Base-by-base conservation (phyloP, 2,888 invertebrate species). In the Lasioglossum malachurum region DNA sequence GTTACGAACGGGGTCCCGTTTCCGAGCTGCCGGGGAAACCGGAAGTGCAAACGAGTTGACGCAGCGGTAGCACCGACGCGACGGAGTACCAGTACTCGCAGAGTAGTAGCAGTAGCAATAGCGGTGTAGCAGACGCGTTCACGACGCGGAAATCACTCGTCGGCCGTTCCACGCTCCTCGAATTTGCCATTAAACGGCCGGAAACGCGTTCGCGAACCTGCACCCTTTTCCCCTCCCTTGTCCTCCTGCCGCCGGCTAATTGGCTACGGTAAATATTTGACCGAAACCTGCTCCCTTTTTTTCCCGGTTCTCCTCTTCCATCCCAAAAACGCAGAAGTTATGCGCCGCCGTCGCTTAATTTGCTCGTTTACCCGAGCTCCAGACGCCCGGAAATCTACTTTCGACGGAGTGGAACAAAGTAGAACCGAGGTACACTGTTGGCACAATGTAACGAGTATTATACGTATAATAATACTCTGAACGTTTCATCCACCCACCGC, bases 1-100 rank as follows among this genome's bases (percentile, higher is more conserved):
- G 53, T 53, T 77, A 86, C 87, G 88, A 89, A 91, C 84, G 2
- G 73, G 23, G 38, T 35, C 86, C 86, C 87, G 87, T 85, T 90
- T 90, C 88, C 90, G 85, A 82, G 64, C 67, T 72, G 67, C 38
- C 53, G 73, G 75, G 78, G 67, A 49, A 74, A 78, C 75, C 82
- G 82, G 80, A 80, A 72, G 83, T 83, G 78, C 78, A 67, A 67
- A 38, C 49, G 72, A 77, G 75, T 79, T 74, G 80, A 77, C 85
- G 76, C 41, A 46, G 53, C 49, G 27, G 53, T 35, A 35, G 35
- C 35, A 8, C 23, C 53, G 53, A 10, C 53, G 53, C 53, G 53
- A 10, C 53, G 53, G 53, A 53, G 23, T 53, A 53, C 23, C 8
- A 23, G 23, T 23, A 53, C 53, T 53, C 53, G 10, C 53, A 53